A percentile compares a stretch with the other conserved stretches of the same genome.
phyloP scores from a whole-genome alignment of 2,797 vertebrate genomes.

The Thunnus albacares region DNA sequence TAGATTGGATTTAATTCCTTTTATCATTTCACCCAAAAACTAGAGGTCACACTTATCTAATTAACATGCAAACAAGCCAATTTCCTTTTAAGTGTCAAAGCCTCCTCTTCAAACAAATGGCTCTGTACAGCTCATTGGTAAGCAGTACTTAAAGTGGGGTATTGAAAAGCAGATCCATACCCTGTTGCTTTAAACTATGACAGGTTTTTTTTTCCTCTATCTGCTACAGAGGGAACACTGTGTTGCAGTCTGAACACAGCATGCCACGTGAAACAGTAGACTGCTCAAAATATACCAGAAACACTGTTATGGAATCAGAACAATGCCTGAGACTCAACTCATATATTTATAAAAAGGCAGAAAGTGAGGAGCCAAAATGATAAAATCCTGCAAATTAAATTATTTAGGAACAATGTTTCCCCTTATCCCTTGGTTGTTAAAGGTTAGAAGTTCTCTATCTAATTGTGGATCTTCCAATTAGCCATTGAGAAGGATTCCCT shows the following conservation, averaged over 20 bases:
- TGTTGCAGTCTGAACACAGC: slow-evolving; percentile 40
- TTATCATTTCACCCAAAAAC: slow-evolving; percentile 14
- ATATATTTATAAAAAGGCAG: neutral
- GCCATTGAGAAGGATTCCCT: neutral
- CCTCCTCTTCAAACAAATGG: slow-evolving; percentile 16
- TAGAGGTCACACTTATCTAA: slow-evolving; percentile 22
- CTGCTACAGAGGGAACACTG: slow-evolving; percentile 28
- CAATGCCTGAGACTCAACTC: neutral
- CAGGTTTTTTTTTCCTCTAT: slow-evolving; percentile 21
- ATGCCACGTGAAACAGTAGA: slow-evolving; percentile 18
- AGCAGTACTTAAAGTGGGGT: slow-evolving; percentile 23
- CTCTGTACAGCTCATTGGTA: slow-evolving; percentile 32
- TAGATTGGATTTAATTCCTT: slow-evolving; percentile 36
- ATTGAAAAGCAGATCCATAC: slow-evolving; percentile 44
- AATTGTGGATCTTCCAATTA: neutral
- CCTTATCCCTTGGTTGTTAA: neutral
- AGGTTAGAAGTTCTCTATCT: neutral
- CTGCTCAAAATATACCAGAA: slow-evolving; percentile 15
- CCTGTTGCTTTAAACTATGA: slow-evolving; percentile 46
- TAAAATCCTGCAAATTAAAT: neutral
- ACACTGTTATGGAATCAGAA: slow-evolving; percentile 6
- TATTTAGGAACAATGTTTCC: neutral
- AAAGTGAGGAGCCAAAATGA: neutral
- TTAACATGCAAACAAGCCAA: slow-evolving; percentile 37
- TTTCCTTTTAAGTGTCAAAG: slow-evolving; percentile 34